Evolutionary conservation across 2,797 vertebrate species (phyloP).

Genomic region (Tarsius wallacei): DNA sequence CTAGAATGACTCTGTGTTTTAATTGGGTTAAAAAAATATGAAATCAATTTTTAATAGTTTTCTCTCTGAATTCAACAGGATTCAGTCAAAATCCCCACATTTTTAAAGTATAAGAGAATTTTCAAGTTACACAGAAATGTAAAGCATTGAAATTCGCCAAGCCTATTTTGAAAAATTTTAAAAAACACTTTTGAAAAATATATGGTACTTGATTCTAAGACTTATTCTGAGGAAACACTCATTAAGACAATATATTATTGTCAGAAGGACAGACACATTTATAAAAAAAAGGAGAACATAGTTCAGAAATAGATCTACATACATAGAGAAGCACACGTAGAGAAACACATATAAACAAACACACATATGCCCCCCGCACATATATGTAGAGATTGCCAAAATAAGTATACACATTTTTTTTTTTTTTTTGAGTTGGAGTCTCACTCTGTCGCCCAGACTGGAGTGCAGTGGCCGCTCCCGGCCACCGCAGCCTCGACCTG

Average conservation of each 20-base stretch:
- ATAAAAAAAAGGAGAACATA: not conserved
- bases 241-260: not conserved
- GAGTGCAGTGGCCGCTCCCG: too few species aligned
- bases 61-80: not conserved
- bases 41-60: not conserved
- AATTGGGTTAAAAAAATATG: not conserved
- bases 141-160: not conserved
- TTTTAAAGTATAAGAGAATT: not conserved
- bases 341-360: not conserved
- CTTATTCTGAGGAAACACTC: not conserved
- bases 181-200: not conserved
- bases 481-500: too few species aligned
- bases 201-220: not conserved
- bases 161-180: too few species aligned
- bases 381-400: too few species aligned
- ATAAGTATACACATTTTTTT: too few species aligned
- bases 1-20: not conserved
- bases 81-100: not conserved
- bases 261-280: not conserved
- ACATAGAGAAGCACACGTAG: too few species aligned
- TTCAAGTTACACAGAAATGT: not conserved
- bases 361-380: not conserved
- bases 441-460: too few species aligned
- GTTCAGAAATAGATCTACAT: not conserved
- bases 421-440: too few species aligned